These are phyloP conservation scores for Capromys pilorides DNA, from an alignment of 2,797 vertebrate species.

Conservation along the genomic window DNA sequence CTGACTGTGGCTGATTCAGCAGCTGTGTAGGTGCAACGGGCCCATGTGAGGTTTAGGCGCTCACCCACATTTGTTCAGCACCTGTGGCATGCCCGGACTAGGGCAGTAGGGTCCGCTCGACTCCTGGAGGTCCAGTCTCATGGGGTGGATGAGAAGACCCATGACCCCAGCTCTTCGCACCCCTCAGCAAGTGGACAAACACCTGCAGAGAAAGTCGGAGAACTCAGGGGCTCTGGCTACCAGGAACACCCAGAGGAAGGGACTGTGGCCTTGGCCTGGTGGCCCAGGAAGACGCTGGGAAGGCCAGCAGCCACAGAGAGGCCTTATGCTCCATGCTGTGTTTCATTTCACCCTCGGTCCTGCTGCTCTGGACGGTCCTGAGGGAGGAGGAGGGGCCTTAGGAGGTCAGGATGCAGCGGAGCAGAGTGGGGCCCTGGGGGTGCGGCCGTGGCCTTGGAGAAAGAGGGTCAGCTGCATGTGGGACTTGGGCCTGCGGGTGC, in stretches of 20 bases:
- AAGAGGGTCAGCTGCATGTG: neutral
- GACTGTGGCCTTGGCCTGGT: neutral
- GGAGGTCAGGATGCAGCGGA: neutral
- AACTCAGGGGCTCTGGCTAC: neutral
- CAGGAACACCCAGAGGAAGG: neutral
- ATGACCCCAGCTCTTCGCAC: too few species aligned
- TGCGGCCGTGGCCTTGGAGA: neutral
- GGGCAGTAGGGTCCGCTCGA: neutral
- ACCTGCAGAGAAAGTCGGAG: neutral
- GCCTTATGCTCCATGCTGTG: neutral
- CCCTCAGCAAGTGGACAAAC: neutral
- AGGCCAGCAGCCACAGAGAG: neutral
- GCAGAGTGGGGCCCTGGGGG: neutral
- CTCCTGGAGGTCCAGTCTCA: neutral
- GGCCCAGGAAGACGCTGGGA: neutral
- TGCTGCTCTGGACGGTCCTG: neutral
- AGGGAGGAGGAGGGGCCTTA: neutral
- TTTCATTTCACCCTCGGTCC: neutral
- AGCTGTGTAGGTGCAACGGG: neutral
- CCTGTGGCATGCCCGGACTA: accelerated
- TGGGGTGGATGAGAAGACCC: neutral
- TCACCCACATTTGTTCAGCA: neutral
- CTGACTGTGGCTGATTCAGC: neutral
- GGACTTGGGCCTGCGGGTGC: neutral
- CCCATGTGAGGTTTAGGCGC: neutral